These are phyloP conservation scores for Drymodes brunneopygia DNA, from an alignment of 2,113 vertebrate species.

Conservation along the genomic window DNA sequence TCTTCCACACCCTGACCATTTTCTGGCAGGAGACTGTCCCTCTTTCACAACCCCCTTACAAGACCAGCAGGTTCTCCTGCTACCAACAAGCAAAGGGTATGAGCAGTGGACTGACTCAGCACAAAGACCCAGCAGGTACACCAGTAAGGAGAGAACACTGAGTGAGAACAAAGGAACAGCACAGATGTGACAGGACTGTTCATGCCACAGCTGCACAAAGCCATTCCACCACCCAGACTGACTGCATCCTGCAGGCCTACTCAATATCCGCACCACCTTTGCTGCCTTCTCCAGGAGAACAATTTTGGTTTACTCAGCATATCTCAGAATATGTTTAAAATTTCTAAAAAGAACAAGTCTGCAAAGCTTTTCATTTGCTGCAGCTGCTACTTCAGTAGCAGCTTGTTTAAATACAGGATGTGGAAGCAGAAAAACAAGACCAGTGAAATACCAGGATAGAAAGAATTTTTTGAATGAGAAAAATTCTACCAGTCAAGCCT, in stretches of 20 bases:
- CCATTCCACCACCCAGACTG: background rate
- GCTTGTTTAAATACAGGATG: background rate
- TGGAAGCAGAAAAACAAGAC: background rate
- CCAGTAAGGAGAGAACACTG: fast-evolving
- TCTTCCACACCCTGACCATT: background rate
- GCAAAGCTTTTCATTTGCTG: background rate
- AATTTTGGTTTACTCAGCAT: background rate
- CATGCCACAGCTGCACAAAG: background rate
- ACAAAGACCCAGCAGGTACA: background rate
- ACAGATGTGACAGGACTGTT: background rate
- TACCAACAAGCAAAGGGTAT: background rate
- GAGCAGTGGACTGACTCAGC: background rate
- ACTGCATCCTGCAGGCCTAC: background rate
- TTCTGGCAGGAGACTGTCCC: background rate
- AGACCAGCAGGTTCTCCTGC: background rate
- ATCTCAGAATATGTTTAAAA: background rate
- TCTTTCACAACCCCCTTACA: background rate
- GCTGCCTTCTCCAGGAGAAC: background rate
- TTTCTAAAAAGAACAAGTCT: background rate
- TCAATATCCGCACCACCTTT: background rate
- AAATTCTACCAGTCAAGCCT: background rate
- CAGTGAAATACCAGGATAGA: background rate
- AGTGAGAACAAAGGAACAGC: background rate
- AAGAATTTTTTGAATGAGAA: background rate
- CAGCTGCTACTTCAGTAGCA: background rate